These are phyloP conservation scores for Ivindomyrus marchei DNA, from an alignment of 2,113 vertebrate species.

Conservation along the genomic window DNA sequence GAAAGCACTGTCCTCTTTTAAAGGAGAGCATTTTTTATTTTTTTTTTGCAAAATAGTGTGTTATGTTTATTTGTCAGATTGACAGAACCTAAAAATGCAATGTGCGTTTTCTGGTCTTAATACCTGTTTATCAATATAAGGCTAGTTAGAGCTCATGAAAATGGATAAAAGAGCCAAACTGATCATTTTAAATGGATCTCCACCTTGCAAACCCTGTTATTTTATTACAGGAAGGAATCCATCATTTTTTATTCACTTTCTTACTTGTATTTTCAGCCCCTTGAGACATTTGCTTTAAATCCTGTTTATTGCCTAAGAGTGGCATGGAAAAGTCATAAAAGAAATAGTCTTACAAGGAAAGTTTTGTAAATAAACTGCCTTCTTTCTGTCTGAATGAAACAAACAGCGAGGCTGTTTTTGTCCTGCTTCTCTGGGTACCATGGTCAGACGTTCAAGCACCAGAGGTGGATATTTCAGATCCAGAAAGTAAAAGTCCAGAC, in stretches of 20 bases:
- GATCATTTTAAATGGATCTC: neutral
- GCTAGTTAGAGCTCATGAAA: neutral
- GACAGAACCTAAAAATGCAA: neutral
- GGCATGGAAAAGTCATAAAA: neutral
- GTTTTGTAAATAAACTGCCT: conserved; percentile 15
- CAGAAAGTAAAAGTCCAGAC: too few species aligned
- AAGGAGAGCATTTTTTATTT: neutral
- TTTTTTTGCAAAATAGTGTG: neutral
- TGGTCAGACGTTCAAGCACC: neutral
- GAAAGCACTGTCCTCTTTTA: neutral
- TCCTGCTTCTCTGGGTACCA: neutral
- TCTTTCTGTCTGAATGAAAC: neutral
- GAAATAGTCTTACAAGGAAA: neutral
- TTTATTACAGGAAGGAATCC: neutral
- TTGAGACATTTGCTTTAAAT: neutral
- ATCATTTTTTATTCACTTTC: neutral
- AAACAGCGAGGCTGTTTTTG: neutral
- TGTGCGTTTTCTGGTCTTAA: neutral
- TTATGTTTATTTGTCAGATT: neutral
- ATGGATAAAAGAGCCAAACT: neutral
- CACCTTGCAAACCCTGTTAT: neutral
- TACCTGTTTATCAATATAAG: neutral
- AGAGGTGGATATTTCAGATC: neutral
- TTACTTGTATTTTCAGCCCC: neutral
- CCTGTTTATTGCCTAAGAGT: neutral